Evolutionary conservation across 2,797 vertebrate genomes (phyloP).

Genomic region (Rhynchonycteris naso): DNA sequence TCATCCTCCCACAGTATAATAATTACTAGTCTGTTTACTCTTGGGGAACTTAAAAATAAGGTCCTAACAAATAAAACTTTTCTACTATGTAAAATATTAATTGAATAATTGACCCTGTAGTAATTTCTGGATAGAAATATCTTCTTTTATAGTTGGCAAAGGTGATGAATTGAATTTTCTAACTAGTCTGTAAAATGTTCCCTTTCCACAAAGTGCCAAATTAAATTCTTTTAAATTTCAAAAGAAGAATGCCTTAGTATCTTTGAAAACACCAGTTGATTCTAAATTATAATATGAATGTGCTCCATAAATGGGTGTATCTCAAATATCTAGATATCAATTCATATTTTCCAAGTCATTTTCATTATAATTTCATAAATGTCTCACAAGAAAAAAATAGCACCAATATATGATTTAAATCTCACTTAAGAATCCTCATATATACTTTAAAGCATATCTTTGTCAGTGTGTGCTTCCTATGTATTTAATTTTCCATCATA

Average conservation of each 20-base stretch:
- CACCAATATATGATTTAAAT: conserved; percentile 46
- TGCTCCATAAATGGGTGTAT: conserved; percentile 32
- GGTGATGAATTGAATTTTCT: background rate
- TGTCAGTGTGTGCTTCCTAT: conserved; percentile 13
- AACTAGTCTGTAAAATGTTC: background rate
- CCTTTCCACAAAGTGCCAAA: conserved; percentile 48
- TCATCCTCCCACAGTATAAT: conserved; percentile 38
- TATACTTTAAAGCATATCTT: conserved; percentile 51
- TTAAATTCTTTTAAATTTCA: conserved; percentile 57
- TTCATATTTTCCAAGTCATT: conserved; percentile 57
- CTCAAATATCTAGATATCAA: conserved; percentile 37
- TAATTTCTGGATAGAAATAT: conserved; percentile 35
- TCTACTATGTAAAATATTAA: conserved; percentile 54
- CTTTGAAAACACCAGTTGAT: conserved; percentile 59
- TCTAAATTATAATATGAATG: conserved; percentile 17
- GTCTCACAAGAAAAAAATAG: background rate
- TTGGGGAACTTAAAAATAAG: conserved; percentile 29
- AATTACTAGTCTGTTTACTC: conserved; percentile 51
- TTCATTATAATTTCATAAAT: conserved; percentile 53
- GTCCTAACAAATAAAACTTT: conserved; percentile 56
- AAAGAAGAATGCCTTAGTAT: conserved; percentile 4
- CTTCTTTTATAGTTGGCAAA: conserved; percentile 45
- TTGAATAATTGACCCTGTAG: conserved; percentile 50
- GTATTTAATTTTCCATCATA: conserved; percentile 50
- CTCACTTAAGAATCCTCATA: conserved; percentile 48